phyloP scores from a whole-genome alignment of 2,888 invertebrate species.

The Gryllus longicercus region DNA sequence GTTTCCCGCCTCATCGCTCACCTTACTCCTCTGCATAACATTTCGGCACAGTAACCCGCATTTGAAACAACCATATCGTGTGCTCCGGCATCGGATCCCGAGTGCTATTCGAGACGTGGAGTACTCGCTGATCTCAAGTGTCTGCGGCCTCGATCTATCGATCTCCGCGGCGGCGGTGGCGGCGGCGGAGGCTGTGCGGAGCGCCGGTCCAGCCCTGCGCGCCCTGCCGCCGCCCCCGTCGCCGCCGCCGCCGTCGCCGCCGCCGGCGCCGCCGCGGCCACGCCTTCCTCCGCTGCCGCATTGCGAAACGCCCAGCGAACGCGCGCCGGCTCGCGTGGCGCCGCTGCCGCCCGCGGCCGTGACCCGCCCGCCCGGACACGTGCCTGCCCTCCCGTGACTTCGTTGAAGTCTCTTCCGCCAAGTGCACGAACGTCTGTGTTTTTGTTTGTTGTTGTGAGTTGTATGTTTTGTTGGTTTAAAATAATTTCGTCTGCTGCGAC shows the following conservation, averaged over 20 bases:
- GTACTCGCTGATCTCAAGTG: no score
- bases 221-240: not conserved
- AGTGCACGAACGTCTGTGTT: not conserved
- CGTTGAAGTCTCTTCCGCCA: not conserved
- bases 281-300: slow-evolving; percentile 22
- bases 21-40: no score
- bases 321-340: not conserved
- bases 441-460: no score
- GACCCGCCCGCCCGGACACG: not conserved
- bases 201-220: not conserved
- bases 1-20: no score
- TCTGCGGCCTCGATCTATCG: slow-evolving; percentile 19
- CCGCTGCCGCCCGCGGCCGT: not conserved
- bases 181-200: slow-evolving; percentile 20
- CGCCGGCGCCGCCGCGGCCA: slow-evolving; percentile 21
- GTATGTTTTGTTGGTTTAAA: no score
- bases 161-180: slow-evolving; percentile 22
- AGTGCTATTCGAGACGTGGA: no score
- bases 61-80: no score
- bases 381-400: slow-evolving; percentile 11
- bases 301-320: slow-evolving; percentile 24
- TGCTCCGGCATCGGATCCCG: no score
- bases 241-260: not conserved
- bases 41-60: no score
- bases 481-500: no score